Percentiles rank a stretch among this genome's conserved stretches.
phyloP scores from a whole-genome alignment of 2,797 vertebrate genomes.

The Sebastes glaucus region DNA sequence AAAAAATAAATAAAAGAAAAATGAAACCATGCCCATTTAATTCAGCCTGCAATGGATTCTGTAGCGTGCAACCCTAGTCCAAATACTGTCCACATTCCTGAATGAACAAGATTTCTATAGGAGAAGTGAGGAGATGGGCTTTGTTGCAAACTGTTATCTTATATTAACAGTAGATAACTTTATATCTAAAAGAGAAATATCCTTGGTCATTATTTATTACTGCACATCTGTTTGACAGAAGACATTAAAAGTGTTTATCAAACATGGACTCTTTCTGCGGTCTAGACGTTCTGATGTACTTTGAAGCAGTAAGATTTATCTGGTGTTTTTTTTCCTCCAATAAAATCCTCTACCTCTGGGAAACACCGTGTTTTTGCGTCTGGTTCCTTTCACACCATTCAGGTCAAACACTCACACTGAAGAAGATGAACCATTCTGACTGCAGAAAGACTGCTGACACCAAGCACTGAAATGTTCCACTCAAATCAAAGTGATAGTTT shows the following conservation, averaged over 20 bases:
- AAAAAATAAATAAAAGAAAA: constrained; percentile 30
- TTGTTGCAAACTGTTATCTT: constrained; percentile 85
- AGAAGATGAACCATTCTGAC: neutral
- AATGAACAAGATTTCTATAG: constrained; percentile 82
- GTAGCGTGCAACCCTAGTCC: constrained; percentile 88
- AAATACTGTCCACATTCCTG: constrained; percentile 90
- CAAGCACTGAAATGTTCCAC: neutral
- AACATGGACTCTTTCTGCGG: constrained; percentile 85
- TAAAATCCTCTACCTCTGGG: constrained; percentile 92
- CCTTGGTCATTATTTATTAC: constrained; percentile 94
- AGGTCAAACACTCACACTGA: constrained; percentile 6
- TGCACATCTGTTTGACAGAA: constrained; percentile 83
- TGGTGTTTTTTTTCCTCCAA: constrained; percentile 84
- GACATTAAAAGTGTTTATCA: constrained; percentile 84
- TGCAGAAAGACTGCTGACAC: neutral
- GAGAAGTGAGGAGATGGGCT: constrained; percentile 86
- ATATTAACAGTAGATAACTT: constrained; percentile 88
- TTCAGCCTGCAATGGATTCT: constrained; percentile 85
- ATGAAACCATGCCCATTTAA: constrained; percentile 46
- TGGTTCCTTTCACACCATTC: neutral
- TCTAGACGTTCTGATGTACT: constrained; percentile 88
- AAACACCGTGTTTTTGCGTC: constrained; percentile 42
- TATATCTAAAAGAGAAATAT: constrained; percentile 89
- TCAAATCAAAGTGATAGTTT: neutral
- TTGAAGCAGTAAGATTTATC: constrained; percentile 89